Base-by-base conservation (phyloP, 2,797 vertebrate species). In the Leucoraja ocellata region DNA sequence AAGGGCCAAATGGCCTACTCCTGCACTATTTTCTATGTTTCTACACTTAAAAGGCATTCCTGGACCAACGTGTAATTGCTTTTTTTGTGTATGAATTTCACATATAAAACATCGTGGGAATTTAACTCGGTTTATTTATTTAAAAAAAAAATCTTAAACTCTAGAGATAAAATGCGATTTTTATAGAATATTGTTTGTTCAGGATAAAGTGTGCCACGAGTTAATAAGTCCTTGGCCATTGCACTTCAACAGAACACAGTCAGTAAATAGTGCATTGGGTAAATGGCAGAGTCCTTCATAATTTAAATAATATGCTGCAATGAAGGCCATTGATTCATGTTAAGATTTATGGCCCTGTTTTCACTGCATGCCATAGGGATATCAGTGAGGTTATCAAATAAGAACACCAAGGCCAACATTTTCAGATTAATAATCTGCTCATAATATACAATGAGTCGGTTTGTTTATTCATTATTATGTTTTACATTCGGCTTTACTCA, bases 401-500 rank as follows among this genome's bases (percentile, higher is more conserved):
- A 91, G 21, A 39, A 21, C 18, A 25, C 36, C 88, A 91, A 90
- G 36, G 65, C 65, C 65, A 91, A 36, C 36, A 71, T 73, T 71
- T 71, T 91, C 73, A 73, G n/a, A 46, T 91, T 65, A 91, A 91
- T 39, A 21, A 91, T 73, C 36, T 71, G 32, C 6, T 91, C 5
- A 73, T 7, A 91, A 91, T 9, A 91, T 32, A 73, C 7, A 71
- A 91, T 46, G 23, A 8, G 63, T 91, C 68, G 16, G n/a, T 91
- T 73, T 91, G 68, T 91, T 71, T 91, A 91, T 36, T 91, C 65
- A 91, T 91, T 71, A 23, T 39, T 91, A 4, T 5, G 65, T 73
- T 86, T n/a, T 73, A 91, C 88, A 91, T 91, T 71, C 73, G 23
- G 25, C 65, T 73, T 91, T 91, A 63, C 10, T 4, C 54, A 86